Conservation (phyloP, 2,113 vertebrate species). For the Hoplias malabaricus region DNA sequence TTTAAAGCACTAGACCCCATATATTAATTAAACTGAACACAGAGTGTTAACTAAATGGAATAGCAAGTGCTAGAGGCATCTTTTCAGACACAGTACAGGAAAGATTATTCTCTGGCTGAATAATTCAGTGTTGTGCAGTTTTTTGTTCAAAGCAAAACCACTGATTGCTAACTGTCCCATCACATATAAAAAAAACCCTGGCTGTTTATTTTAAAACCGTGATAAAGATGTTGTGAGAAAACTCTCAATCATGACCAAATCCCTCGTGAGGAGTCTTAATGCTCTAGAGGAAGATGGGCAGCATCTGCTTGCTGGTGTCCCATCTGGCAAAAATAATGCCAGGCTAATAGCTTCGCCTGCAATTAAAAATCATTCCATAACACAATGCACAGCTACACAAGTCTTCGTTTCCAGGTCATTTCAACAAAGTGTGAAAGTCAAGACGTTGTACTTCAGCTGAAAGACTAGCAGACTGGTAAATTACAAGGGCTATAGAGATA, state of each 20-base stretch:
- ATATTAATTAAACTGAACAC: neutral
- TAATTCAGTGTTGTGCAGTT: neutral
- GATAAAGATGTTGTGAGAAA: slow-evolving; percentile 24
- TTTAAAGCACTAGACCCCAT: neutral
- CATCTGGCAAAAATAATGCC: slow-evolving; percentile 29
- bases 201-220: neutral
- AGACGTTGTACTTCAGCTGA: neutral
- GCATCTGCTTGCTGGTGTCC: slow-evolving; percentile 19
- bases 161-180: neutral
- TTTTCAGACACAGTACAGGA: neutral
- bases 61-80: neutral
- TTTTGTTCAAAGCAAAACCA: neutral
- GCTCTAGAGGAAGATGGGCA: neutral
- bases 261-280: slow-evolving; percentile 1
- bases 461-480: neutral
- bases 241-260: neutral
- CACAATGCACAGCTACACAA: neutral
- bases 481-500: neutral
- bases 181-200: neutral
- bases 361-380: slow-evolving; percentile 22
- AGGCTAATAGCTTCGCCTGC: slow-evolving; percentile 3
- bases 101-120: neutral
- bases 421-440: neutral
- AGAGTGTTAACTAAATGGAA: neutral
- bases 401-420: slow-evolving; percentile 14